Evolutionary conservation across 2,888 invertebrate species (phyloP), one percentile per base, ranked within the genome.

Genomic region (Trisateles emortualis): DNA sequence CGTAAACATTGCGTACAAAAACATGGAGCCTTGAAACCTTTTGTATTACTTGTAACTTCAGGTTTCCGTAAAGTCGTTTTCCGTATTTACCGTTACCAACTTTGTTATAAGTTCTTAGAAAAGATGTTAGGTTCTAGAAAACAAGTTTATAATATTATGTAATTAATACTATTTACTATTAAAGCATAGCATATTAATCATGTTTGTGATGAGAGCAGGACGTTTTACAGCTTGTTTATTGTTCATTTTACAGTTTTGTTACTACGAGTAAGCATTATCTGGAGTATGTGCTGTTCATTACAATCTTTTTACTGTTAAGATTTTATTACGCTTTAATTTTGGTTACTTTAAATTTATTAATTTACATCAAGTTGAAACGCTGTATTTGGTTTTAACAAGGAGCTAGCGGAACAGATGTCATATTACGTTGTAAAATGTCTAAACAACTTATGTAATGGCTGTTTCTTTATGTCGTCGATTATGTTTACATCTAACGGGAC

Each of bases 11-110:
- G 33, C 16, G 10, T 32, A 54, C 38, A 68, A 72, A 74, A 74
- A 69, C 52, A 10, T 13, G 4, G 46, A 45, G 42, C 74, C 73
- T 68, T 70, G 73, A 60, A 43, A 60, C 44, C 59, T 64, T 66
- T 67, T 64, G 63, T 59, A 39, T 38, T 52, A 51, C 35, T 60
- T 49, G 42, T 52, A 45, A 47, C 52, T 51, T 51, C 40, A 40
- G 42, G 51, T 58, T 72, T 73, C 73, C 71, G 68, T 49, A 47
- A 36, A 54, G 26, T 50, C 30, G 41, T 39, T 50, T 72, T 72
- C 71, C 71, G 72, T 60, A 52, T 59, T 39, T 39, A 52, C 46
- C 8, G 39, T 16, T 39, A 33, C 24, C 3, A 10, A 39, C 17
- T 26, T 11, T 14, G 24, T 41, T n/a, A 10, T 29, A 13, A n/a